These are phyloP conservation scores for Chymomyza amoena DNA, from an alignment of 2,888 invertebrate genomes.

Conservation along the genomic window DNA sequence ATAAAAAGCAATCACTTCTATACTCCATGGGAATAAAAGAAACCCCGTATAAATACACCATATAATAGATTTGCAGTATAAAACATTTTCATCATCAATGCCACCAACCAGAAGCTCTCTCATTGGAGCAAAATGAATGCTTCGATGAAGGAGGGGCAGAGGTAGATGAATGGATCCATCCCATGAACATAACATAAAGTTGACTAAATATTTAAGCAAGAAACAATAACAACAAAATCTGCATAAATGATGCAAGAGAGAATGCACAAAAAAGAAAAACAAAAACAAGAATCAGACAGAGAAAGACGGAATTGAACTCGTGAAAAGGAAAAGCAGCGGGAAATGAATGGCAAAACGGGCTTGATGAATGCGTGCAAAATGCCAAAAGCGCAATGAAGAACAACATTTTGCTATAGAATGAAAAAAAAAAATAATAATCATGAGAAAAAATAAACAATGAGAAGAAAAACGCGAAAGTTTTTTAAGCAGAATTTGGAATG, in stretches of 20 bases:
- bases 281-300: background rate
- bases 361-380: constrained; percentile 41
- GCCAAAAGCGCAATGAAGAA: constrained; percentile 45
- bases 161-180: background rate
- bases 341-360: background rate
- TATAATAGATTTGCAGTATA: background rate
- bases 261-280: background rate
- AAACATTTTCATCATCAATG: constrained; percentile 34
- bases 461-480: background rate
- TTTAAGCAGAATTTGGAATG: background rate
- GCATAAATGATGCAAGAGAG: background rate
- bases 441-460: constrained; percentile 48
- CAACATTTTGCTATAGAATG: background rate
- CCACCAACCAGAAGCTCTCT: constrained; percentile 5
- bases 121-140: constrained; percentile 17
- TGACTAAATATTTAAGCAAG: background rate
- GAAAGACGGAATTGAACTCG: background rate
- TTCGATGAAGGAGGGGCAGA: background rate
- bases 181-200: background rate
- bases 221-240: background rate
- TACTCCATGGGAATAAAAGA: background rate
- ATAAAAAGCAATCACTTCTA: background rate
- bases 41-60: background rate
- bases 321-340: background rate
- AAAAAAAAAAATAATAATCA: constrained; percentile 55